Conservation (phyloP, 2,888 invertebrate species). For the Dusona sp. region DNA sequence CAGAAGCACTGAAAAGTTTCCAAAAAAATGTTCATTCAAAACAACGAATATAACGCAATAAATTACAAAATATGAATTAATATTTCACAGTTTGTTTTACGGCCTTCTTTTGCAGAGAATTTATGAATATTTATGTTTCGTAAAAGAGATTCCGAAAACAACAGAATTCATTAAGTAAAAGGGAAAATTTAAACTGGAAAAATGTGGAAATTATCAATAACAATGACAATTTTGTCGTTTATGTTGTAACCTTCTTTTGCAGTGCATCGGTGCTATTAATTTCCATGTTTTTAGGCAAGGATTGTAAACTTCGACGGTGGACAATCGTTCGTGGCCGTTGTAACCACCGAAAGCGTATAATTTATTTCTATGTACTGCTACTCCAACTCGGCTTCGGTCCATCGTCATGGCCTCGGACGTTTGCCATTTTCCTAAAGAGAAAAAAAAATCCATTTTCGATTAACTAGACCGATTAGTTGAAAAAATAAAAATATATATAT, state of each 20-base stretch:
- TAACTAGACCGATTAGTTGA: no score
- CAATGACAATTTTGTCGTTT: no score
- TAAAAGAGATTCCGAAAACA: no score
- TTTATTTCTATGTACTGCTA: conserved; percentile 92
- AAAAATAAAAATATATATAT: neutral
- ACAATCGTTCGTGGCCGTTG: conserved; percentile 92
- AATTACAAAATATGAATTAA: neutral
- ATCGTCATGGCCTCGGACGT: conserved; percentile 94
- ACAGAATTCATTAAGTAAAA: no score
- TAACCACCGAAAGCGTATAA: conserved; percentile 94
- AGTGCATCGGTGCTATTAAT: conserved; percentile 92
- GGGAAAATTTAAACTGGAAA: no score
- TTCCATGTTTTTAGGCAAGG: conserved; percentile 90
- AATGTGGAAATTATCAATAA: no score
- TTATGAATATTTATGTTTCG: neutral
- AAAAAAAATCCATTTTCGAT: neutral
- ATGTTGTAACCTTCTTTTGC: conserved; percentile 89
- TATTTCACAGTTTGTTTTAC: neutral
- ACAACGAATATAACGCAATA: neutral
- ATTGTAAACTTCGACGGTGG: conserved; percentile 94
- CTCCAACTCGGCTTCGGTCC: conserved; percentile 93
- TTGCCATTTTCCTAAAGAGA: conserved; percentile 88
- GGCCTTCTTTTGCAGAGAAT: neutral
- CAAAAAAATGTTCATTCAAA: neutral
- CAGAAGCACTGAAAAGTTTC: conserved; percentile 88